Evolutionary conservation across 2,888 invertebrate species (phyloP), one percentile per base, ranked within the genome.

Genomic region (Cantharis flavilabris): DNA sequence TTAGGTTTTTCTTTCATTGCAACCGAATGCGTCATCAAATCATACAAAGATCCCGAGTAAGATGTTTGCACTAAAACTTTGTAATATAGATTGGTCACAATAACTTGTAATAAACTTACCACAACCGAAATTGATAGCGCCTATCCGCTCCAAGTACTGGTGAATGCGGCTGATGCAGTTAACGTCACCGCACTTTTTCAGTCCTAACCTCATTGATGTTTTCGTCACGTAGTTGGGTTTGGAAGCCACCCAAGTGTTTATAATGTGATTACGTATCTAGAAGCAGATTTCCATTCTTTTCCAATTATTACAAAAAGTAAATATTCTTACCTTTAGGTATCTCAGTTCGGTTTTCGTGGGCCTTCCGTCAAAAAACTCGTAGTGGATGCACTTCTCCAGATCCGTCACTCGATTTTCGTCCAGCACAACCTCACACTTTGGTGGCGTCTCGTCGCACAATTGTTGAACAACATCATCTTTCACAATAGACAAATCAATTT

Each of bases 81-180:
- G 70, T 69, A 70, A 63, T 49, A n/a, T 49, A 49, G n/a, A 0
- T 49, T 49, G n/a, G n/a, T 7, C 49, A n/a, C n/a, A 13, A n/a
- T 1, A n/a, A 49, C n/a, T n/a, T 49, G n/a, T 1, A 9, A 49
- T 49, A 7, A 49, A 49, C 88, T 87, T 86, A 90, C 91, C 89
- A 86, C 92, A 92, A 13, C 90, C 91, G 87, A 91, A 92, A 87
- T 93, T 93, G 77, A 92, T 92, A 16, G 90, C 92, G 14, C 92
- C 93, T 78, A 90, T 89, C 86, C 91, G 91, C 85, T 93, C 92
- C 74, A 93, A 86, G 81, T 91, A 91, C 20, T 89, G 87, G 86
- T 92, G 92, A 26, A 93, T 90, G 75, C 91, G 87, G 11, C 92
- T 90, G 76, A 92, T 91, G 82, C 90, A 90, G 84, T 92, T 92